Base-by-base conservation (phyloP, 2,113 vertebrate species). In the Haliaeetus leucogaster region DNA sequence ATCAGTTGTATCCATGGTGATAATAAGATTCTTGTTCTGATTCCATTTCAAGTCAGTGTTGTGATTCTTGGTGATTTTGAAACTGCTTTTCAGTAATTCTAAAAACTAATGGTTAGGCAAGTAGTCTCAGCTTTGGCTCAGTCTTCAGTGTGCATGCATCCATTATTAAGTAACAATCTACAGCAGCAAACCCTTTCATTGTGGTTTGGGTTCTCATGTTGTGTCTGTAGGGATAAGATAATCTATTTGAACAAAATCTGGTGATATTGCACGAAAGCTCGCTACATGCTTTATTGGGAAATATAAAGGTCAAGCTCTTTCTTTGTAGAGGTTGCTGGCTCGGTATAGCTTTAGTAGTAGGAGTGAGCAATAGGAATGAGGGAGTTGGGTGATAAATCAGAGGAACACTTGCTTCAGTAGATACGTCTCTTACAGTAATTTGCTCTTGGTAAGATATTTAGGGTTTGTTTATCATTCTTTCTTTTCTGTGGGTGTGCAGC, bases 1-100 rank as follows among this genome's bases (percentile, higher is more conserved):
- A 73, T 82, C 55, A 58, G 18, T 81, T 85, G 91, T 95, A 85
- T 93, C 95, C 96, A 96, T 96, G 79, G 95, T 78, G 71, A 97
- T 40, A 82, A 38, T 30, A 84, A 72, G 62, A 82, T 22, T 92
- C 82, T 73, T 63, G 56, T 74, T 94, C 67, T 70, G 38, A 74
- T 90, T 93, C 34, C 19, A 94, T 92, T 91, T 82, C 48, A 90
- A 80, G 66, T 73, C 74, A 77, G 38, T 80, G 61, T 94, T 85
- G 86, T 89, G 89, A 91, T 82, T 95, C 79, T 55, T 67, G 42
- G 62, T 94, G 74, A 95, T 93, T 94, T 85, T 80, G 55, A 90
- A 95, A 88, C 50, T 59, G 38, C 19, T 91, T 95, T 95, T 80
- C 53, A 66, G 32, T 7, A 22, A 70, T 78, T 85, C 55, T 79